These are phyloP conservation scores for Sparidentex hasta DNA, from an alignment of 2,797 vertebrate species.

Conservation along the genomic window DNA sequence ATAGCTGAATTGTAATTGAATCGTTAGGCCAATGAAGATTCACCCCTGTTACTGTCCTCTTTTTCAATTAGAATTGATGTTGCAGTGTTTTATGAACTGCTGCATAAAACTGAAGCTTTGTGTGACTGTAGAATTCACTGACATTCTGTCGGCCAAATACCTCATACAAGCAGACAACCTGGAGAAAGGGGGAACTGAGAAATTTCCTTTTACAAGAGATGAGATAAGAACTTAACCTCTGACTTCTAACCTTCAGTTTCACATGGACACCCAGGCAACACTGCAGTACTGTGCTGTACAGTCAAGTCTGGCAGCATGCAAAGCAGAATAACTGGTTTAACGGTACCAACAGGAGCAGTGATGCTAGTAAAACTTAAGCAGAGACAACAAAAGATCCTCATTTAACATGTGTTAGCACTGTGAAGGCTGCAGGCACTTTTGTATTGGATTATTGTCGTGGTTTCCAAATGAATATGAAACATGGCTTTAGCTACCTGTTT, in stretches of 20 bases:
- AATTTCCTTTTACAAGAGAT: too few relatives aligned
- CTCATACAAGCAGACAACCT: conserved; percentile 6
- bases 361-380: background rate
- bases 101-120: background rate
- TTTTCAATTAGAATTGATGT: background rate
- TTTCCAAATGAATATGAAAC: background rate
- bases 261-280: background rate
- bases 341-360: background rate
- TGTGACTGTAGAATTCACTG: background rate
- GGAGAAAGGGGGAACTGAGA: background rate
- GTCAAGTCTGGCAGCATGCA: background rate
- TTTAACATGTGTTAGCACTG: background rate
- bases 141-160: background rate
- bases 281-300: background rate
- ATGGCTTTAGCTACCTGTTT: background rate
- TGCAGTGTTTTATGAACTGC: background rate
- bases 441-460: background rate
- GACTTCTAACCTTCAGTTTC: background rate
- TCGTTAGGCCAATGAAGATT: too few relatives aligned
- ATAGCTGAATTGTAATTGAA: too few relatives aligned
- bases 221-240: background rate
- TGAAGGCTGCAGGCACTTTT: background rate
- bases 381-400: background rate
- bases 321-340: conserved; percentile 56
- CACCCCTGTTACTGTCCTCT: background rate